Conservation (phyloP, 2,888 invertebrate species). For the Cataglyphis altisquamis region DNA sequence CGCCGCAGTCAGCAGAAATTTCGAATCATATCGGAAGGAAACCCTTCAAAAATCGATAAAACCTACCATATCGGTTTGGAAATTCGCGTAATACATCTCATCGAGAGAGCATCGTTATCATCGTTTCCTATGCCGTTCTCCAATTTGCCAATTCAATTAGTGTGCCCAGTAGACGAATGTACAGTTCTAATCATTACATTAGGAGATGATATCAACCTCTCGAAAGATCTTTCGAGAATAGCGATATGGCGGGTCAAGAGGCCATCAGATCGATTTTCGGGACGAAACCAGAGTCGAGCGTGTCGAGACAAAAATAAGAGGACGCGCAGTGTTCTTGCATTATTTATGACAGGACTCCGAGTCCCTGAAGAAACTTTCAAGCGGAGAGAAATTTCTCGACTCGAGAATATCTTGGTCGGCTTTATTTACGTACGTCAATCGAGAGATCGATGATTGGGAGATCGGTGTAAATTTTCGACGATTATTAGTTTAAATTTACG, state of each 20-base stretch:
- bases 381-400: conserved; percentile 15
- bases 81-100: background rate
- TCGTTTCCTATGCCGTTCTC: background rate
- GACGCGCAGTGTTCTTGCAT: conserved; percentile 41
- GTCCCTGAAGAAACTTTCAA: conserved; percentile 14
- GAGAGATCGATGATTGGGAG: background rate
- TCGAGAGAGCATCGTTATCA: conserved; percentile 11
- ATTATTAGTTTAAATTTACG: background rate
- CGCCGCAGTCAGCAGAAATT: background rate
- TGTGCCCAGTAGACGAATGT: background rate
- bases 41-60: background rate
- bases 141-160: conserved; percentile 61
- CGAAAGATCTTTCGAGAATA: conserved; percentile 47
- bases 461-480: background rate
- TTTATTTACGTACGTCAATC: conserved; percentile 12
- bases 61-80: background rate
- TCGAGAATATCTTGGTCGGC: background rate
- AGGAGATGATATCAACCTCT: conserved; percentile 21
- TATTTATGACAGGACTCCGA: conserved; percentile 53
- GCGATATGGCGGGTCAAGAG: conserved; percentile 62
- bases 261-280: conserved; percentile 62
- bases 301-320: conserved; percentile 54
- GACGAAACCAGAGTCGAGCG: conserved; percentile 20
- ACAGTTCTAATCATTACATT: conserved; percentile 34
- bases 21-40: background rate